Base-by-base conservation (phyloP, 2,888 invertebrate genomes). In the Rhagium mordax region DNA sequence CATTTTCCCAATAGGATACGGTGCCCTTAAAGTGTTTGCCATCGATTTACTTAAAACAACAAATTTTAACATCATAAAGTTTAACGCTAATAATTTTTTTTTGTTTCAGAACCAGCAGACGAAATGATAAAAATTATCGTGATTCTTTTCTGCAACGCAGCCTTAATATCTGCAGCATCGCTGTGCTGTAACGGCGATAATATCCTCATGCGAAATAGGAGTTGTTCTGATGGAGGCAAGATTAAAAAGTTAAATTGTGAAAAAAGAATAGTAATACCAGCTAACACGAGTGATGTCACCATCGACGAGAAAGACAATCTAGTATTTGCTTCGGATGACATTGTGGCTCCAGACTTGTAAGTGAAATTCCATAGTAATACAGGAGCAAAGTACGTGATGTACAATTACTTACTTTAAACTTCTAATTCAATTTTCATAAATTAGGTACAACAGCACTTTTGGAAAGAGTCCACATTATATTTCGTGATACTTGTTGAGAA, bases 181-280 rank as follows among this genome's bases (percentile, higher is more conserved):
- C n/a, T 0, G 18, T 65, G 65, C 24, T 65, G 65, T 8, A 16
- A 24, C 2, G 65, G 33, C 0, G 13, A 29, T 2, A 65, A 65
- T 18, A 16, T 65, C 2, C 18, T 65, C 16, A 15, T 51, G 10
- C 3, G 16, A 10, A 18, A 29, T 6, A 51, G 8, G n/a, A 51
- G 13, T 6, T 67, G 67, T 16, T 4, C 21, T 2, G 47, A 67
- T 16, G 67, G 67, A 18, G 15, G n/a, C 8, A 10, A 13, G 0
- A 24, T 24, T 4, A 67, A 57, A 13, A 16, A 55, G 8, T 67
- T 67, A 57, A 8, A 15, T 4, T 67, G 67, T 24, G 16, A 47
- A 15, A 3, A 6, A 16, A 66, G n/a, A 24, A 10, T 66, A 3
- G 21, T 57, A 20, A 10, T 67, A 21, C 10, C n/a, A 8, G 65